Percentiles rank a stretch among this genome's conserved stretches.
phyloP scores from a whole-genome alignment of 64 coral and sea anemone genomes.

The Astreopora myriophthalma region DNA sequence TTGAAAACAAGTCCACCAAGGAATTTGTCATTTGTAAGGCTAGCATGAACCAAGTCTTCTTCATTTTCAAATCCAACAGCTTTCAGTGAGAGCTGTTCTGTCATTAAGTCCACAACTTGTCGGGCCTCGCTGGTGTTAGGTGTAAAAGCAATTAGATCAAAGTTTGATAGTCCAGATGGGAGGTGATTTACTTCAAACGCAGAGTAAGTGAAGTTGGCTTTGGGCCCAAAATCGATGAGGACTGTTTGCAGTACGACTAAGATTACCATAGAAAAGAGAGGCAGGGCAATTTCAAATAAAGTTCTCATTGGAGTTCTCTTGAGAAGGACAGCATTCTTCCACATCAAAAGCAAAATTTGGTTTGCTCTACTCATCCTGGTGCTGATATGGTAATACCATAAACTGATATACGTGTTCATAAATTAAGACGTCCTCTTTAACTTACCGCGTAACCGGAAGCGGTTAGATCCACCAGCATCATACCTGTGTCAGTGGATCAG shows the following conservation, averaged over 20 bases:
- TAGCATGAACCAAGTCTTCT: conserved; percentile 75
- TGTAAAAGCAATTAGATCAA: conserved; percentile 51
- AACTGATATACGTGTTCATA: no score
- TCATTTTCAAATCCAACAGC: conserved; percentile 59
- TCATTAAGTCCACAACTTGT: conserved; percentile 9
- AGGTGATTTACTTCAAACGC: conserved; percentile 66
- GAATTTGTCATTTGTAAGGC: background rate
- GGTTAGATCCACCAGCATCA: no score
- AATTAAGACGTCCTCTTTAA: no score
- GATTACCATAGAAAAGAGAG: conserved; percentile 84
- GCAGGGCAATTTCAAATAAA: conserved; percentile 82
- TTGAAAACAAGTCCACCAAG: conserved; percentile 87
- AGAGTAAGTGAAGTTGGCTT: conserved; percentile 20
- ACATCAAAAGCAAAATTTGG: conserved; percentile 77
- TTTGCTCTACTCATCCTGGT: conserved; percentile 68
- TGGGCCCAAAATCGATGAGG: conserved; percentile 49
- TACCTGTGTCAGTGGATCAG: no score
- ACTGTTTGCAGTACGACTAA: conserved; percentile 70
- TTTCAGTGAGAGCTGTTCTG: background rate
- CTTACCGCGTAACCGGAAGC: no score
- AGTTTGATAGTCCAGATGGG: conserved; percentile 20
- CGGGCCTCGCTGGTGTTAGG: conserved; percentile 68
- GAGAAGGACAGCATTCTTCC: conserved; percentile 90
- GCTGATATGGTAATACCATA: background rate
- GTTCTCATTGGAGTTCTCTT: conserved; percentile 75